Evolutionary conservation across 2,113 vertebrate genomes (phyloP).

Genomic region (Grus americana): DNA sequence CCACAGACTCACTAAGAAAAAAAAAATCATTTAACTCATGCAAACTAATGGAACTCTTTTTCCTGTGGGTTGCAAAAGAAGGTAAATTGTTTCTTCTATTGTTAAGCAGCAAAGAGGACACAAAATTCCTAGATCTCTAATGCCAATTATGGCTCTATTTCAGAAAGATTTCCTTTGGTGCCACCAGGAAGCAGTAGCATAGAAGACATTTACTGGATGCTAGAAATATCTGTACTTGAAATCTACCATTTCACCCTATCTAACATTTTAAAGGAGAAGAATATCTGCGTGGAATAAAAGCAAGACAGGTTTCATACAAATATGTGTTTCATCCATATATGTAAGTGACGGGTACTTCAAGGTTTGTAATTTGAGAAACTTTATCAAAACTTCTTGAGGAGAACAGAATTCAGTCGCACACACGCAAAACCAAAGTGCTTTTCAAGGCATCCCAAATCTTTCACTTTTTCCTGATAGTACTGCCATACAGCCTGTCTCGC

Average conservation of each 20-base stretch:
- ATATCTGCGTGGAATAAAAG: not conserved
- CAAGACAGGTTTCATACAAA: not conserved
- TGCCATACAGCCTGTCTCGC: not conserved
- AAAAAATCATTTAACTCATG: not conserved
- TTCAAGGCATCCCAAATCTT: not conserved
- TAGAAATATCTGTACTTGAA: not conserved
- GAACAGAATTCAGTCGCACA: not conserved
- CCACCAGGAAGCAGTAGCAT: not conserved
- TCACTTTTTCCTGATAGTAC: not conserved
- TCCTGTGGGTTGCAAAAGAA: not conserved
- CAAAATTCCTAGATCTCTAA: not conserved
- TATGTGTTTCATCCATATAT: not conserved
- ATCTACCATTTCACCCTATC: not conserved
- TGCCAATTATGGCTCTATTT: not conserved
- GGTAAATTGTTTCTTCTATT: not conserved
- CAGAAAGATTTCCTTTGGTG: not conserved
- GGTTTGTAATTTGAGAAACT: not conserved
- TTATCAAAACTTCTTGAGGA: not conserved
- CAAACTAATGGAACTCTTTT: not conserved
- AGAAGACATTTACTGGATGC: not conserved
- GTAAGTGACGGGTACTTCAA: not conserved
- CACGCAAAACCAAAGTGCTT: not conserved
- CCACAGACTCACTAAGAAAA: not conserved
- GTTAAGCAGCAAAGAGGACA: not conserved
- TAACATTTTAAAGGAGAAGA: not conserved